Evolutionary conservation across 2,888 invertebrate species (phyloP), one percentile per base, ranked within the genome.

Genomic region (Tenthredo livida): DNA sequence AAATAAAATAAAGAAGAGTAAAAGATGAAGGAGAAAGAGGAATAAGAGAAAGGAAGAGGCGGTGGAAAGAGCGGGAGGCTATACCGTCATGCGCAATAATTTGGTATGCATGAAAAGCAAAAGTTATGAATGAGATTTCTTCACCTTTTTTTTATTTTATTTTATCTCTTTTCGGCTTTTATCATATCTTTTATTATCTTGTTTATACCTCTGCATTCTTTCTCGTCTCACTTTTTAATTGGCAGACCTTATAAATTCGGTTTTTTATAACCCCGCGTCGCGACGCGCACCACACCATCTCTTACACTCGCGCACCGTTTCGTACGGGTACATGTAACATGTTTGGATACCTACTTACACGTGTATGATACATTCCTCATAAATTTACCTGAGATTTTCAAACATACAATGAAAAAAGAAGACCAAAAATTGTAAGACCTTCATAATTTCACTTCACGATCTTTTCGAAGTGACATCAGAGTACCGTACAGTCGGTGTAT

Each of bases 71-170:
- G 83, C 65, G 15, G 85, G 65, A 85, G 87, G 61, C 6, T 21
- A 25, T 87, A 37, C 17, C 29, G 33, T 70, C 37, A 77, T 85
- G 84, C 83, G 82, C 83, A 86, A 87, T 88, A 86, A 89, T 89
- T 89, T 89, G 86, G 88, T 88, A 89, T 89, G 89, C 89, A 89
- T 89, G 87, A 89, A 88, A 88, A 88, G 88, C 86, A 87, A 88
- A 88, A 89, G 88, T 89, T 88, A 88, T 88, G 89, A 88, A 89
- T 88, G 88, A 88, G 88, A 88, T 89, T 87, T 89, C 88, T 88
- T 87, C 88, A 87, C 87, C 86, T 21, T 85, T 85, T 29, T 21
- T 43, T 15, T 80, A 21, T 37, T 40, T 58, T 58, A 50, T 25
- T 77, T 50, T 77, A n/a, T 17, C 12, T 50, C 29, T 33, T 54